Base-by-base conservation (phyloP, 23 tunicate species). In the Ciona savignyi region DNA sequence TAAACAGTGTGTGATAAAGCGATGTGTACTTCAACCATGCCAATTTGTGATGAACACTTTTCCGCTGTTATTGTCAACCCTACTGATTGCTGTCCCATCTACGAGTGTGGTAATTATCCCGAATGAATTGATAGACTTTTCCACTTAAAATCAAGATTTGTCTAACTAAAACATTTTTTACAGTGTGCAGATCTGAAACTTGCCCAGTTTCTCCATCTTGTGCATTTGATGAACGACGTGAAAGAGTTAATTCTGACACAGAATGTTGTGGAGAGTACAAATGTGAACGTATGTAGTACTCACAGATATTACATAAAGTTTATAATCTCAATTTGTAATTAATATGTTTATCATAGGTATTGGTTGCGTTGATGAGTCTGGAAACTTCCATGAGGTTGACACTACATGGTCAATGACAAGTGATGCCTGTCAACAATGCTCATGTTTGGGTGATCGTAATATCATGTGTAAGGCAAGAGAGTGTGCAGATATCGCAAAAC, bases 1-100 rank as follows among this genome's bases (percentile, higher is more conserved):
- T n/a, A n/a, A n/a, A n/a, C 64, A 91, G 97, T 76, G 30, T 91
- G 97, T 33, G 97, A 91, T 68, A 80, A 67, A 24, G 69, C 97
- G 1, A 23, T 69, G 22, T 91, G 97, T 67, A 30, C 76, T 3
- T n/a, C 86, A 15, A 29, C 48, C 4, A 75, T 76, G 64, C 91
- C 90, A 27, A 28, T 30, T 1, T 91, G 97, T 75, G 79, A 80
- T 0, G 97, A 84, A 61, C 70, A 80, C 68, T 33, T 75, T 51
- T 70, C 78, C 1, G 86, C 83, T 21, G 97, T 91, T 27, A 69
- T 82, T 34, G 64, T 71, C 11, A 91, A 91, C 71, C 97, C 90
- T 15, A 34, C 32, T 27, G 90, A 84, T 20, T 91, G 97, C 51
- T 91, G 97, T 71, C 97, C 97, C 0, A 30, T 21, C 3, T 91